Base-by-base conservation (phyloP, 2,888 invertebrate genomes). In the Drosophila mimetica region DNA sequence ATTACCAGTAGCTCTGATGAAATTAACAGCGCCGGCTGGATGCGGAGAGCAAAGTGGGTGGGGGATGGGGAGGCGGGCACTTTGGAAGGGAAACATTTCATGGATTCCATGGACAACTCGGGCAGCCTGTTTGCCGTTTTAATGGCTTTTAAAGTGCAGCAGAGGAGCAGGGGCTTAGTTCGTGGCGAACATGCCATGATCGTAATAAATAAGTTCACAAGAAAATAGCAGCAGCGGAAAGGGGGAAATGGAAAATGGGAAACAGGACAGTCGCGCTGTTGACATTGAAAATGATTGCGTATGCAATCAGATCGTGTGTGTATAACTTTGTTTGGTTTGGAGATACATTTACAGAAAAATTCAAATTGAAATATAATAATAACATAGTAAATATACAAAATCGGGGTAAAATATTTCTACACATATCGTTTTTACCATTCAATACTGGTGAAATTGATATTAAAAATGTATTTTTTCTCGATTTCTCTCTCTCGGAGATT, bases 1-100 rank as follows among this genome's bases (percentile, higher is more conserved):
- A 80, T 83, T 86, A 80, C 84, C 83, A 85, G 88, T 77, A 82
- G 84, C 83, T 73, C 76, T 87, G 88, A 85, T 85, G 76, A 85
- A 85, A 85, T 85, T 87, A 85, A 87, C 83, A 71, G 86, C 66
- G 55, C 50, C 34, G 54, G 22, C 46, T 25, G 61, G 32, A 11
- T 14, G 39, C 13, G 14, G 48, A 20, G 30, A 28, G 36, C 25
- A 1, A 32, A 9, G n/a, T 13, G 32, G 34, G n/a, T 46, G 39
- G 25, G 32, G 42, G 3, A 37, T 14, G 16, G 37, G 16, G 1
- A 14, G 9, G 39, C 18, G 36, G 41, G 66, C 69, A 34, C 48
- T 67, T 55, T 55, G 48, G 42, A 50, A 44, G 66, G 59, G 47
- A 34, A 48, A 41, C 41, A 36, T 48, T 63, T 32, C 41, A 30